Conservation (phyloP, 2,113 vertebrate genomes). For the Cichladusa arquata region DNA sequence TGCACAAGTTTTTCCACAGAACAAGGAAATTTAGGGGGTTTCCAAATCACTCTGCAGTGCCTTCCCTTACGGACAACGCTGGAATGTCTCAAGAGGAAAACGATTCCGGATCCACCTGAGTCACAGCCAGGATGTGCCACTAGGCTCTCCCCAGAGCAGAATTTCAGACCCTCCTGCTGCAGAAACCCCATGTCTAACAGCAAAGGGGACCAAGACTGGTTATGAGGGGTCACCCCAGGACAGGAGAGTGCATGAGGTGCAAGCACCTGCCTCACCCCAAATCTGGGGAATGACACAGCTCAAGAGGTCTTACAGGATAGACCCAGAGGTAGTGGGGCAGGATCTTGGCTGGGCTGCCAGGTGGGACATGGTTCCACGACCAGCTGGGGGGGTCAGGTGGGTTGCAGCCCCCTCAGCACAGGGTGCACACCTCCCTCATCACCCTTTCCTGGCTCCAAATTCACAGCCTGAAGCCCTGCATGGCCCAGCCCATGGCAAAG, state of each 20-base stretch:
- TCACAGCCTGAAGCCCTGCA: not conserved
- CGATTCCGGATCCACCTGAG: not conserved
- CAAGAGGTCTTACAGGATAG: not conserved
- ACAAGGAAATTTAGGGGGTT: conserved; percentile 37
- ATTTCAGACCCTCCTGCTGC: not conserved
- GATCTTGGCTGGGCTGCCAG: not conserved
- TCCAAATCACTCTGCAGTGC: not conserved
- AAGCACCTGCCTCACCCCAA: not conserved
- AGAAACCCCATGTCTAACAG: not conserved
- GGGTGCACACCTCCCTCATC: rapidly evolving
- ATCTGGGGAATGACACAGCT: not conserved
- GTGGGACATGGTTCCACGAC: not conserved
- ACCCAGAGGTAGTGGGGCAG: not conserved
- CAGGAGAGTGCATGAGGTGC: not conserved
- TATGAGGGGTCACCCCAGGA: not conserved
- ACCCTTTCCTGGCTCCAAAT: not conserved
- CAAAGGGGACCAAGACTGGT: not conserved
- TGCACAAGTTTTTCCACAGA: not conserved
- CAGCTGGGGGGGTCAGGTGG: not conserved
- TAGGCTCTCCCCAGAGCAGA: not conserved
- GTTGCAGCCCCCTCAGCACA: not conserved
- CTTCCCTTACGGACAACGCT: rapidly evolving
- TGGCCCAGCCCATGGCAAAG: not conserved
- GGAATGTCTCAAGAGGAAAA: not conserved
- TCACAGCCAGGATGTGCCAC: not conserved